These are phyloP conservation scores for Aspiorhynchus laticeps DNA, from an alignment of 2,113 vertebrate genomes.

Conservation along the genomic window DNA sequence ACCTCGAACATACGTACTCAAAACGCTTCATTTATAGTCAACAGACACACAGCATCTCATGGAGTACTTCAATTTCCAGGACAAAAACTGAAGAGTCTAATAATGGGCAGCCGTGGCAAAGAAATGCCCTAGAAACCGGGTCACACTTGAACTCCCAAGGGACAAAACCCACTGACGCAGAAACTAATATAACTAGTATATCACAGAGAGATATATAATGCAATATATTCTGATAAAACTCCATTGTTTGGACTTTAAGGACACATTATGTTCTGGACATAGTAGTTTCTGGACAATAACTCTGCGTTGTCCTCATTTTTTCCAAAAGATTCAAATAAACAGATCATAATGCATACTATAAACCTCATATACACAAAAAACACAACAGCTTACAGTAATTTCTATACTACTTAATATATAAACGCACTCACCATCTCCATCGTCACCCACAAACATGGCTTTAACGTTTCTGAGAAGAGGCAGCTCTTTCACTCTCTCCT, in stretches of 20 bases:
- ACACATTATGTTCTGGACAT: background rate
- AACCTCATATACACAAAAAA: background rate
- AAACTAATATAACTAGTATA: constrained; percentile 62
- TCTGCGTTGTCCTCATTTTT: background rate
- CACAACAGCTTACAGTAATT: constrained; percentile 28
- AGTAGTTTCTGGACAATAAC: background rate
- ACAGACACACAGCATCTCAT: constrained; percentile 31
- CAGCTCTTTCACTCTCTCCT: constrained; percentile 44
- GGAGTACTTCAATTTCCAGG: constrained; percentile 51
- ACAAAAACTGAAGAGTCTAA: constrained; percentile 53
- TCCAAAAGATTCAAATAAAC: background rate
- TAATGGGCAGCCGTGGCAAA: constrained; percentile 61
- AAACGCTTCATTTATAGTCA: background rate
- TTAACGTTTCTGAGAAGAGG: constrained; percentile 49
- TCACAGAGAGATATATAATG: background rate
- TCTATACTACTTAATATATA: background rate
- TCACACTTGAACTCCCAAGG: constrained; percentile 66
- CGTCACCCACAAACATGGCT: constrained; percentile 66
- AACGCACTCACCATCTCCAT: constrained; percentile 63
- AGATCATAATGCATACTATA: background rate
- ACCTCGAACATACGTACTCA: background rate
- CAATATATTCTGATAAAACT: background rate
- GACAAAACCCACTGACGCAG: constrained; percentile 64
- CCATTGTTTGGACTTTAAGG: background rate
- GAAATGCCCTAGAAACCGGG: constrained; percentile 70